Evolutionary conservation across 2,797 vertebrate genomes (phyloP).

Genomic region (Gymnocypris eckloni): DNA sequence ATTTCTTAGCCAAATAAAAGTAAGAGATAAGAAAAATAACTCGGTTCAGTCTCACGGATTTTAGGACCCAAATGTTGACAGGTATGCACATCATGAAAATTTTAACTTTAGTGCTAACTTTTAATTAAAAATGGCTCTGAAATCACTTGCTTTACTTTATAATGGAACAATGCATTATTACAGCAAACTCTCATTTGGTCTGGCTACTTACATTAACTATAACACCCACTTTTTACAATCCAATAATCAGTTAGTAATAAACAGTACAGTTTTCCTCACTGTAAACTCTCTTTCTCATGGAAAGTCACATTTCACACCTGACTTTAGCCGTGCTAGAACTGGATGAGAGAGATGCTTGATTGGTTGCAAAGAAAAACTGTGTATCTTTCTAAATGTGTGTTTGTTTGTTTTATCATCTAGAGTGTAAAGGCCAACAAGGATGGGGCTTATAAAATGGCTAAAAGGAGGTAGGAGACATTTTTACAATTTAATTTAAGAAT

Average conservation of each 20-base stretch:
- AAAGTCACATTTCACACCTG: background rate
- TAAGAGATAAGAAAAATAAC: too few species aligned
- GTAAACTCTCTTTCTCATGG: background rate
- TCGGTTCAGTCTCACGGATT: too few species aligned
- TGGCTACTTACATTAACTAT: background rate
- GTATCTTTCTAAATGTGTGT: conserved; percentile 3
- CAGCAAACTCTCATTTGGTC: background rate
- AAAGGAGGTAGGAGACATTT: conserved; percentile 40
- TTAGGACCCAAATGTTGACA: too few species aligned
- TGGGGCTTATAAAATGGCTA: conserved; percentile 13
- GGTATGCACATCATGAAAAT: too few species aligned
- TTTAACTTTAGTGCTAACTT: background rate
- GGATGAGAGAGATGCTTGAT: background rate
- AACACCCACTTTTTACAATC: background rate
- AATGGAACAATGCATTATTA: background rate
- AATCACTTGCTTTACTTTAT: background rate
- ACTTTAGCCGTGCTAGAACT: background rate
- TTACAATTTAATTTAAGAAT: background rate
- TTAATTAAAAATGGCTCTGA: background rate
- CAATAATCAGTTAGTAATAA: background rate
- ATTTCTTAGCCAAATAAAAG: too few species aligned
- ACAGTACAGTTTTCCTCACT: background rate
- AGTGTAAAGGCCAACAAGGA: conserved; percentile 21
- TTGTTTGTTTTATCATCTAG: conserved; percentile 27
- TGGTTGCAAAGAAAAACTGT: background rate